Evolutionary conservation across 1,140 invertebrate species (phyloP).

Genomic region (Geopemphigus sp.): DNA sequence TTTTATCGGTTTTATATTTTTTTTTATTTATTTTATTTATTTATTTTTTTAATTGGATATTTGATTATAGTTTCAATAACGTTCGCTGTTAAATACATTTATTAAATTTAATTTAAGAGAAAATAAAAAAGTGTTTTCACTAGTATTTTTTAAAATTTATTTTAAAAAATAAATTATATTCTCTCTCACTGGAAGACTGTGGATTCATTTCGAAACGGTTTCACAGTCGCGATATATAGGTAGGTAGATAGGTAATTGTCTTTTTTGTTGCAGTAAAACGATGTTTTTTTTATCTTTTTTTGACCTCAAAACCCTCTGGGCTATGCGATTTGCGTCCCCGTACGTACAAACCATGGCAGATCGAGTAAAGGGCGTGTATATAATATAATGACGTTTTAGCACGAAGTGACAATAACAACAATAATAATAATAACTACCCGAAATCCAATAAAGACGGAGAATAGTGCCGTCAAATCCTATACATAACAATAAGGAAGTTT

Average conservation of each 20-base stretch:
- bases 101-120: too few relatives aligned
- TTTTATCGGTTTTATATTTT: too few relatives aligned
- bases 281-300: too few relatives aligned
- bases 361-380: neutral
- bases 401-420: slow-evolving; percentile 12
- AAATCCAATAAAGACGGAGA: slow-evolving; percentile 35
- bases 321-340: neutral
- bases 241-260: slow-evolving; percentile 6
- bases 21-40: too few relatives aligned
- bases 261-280: neutral
- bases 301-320: neutral
- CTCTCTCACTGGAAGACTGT: too few relatives aligned
- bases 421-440: slow-evolving; percentile 25
- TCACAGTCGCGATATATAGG: too few relatives aligned
- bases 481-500: slow-evolving; percentile 48
- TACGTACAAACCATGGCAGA: neutral
- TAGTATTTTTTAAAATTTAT: too few relatives aligned
- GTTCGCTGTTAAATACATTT: too few relatives aligned
- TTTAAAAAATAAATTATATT: too few relatives aligned
- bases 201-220: neutral
- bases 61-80: too few relatives aligned
- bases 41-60: too few relatives aligned
- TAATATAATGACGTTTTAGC: slow-evolving; percentile 4
- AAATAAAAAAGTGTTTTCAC: too few relatives aligned
- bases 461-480: slow-evolving; percentile 13